These are phyloP conservation scores for Tragelaphus strepsiceros DNA, from an alignment of 2,113 vertebrate species.

Conservation along the genomic window DNA sequence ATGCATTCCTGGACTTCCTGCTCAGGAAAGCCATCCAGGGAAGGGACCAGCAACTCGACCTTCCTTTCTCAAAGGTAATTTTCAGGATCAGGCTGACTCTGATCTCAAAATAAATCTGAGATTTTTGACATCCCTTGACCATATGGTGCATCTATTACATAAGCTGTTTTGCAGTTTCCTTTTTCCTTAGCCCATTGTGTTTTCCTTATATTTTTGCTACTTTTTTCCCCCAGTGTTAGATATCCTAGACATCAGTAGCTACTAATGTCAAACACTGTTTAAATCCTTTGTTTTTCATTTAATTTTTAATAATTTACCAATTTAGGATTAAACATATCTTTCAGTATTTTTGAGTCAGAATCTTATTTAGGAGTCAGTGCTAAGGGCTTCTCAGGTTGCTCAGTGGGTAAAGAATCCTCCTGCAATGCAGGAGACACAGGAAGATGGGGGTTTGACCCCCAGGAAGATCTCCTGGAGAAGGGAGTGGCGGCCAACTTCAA, in stretches of 20 bases:
- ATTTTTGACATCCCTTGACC: neutral
- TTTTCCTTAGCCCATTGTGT: neutral
- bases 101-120: slow-evolving; percentile 5
- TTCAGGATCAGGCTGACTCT: neutral
- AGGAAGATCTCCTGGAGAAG: neutral
- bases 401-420: neutral
- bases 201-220: neutral
- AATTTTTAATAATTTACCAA: neutral
- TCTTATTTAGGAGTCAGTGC: neutral
- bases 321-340: neutral
- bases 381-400: neutral
- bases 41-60: neutral
- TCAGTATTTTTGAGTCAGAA: neutral
- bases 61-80: neutral
- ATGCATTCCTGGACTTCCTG: neutral
- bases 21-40: neutral
- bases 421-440: neutral
- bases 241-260: neutral
- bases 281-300: neutral
- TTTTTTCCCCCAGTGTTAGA: neutral
- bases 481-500: neutral
- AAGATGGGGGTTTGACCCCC: neutral
- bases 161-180: neutral
- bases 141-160: neutral
- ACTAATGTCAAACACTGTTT: neutral